A percentile compares a stretch with the other conserved stretches of the same genome.
Evolutionary conservation across 2,888 invertebrate species (phyloP).

Genomic region (Ichneumoninae sp.): DNA sequence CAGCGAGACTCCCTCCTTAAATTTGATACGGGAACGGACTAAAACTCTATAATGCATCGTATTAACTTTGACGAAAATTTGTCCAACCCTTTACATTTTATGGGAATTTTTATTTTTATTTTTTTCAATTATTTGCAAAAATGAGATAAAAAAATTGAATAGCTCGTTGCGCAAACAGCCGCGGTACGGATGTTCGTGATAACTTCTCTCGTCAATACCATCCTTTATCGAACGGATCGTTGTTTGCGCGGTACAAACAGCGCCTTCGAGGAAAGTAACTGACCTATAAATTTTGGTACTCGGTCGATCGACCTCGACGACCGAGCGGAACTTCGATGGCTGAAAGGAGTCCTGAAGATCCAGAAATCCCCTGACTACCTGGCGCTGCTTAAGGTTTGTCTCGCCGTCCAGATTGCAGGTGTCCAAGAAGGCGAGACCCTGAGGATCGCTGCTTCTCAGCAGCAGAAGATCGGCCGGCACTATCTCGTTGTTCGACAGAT

Average conservation of each 20-base stretch:
- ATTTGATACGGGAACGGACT: too few species aligned
- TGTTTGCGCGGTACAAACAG: constrained; percentile 31
- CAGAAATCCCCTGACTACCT: constrained; percentile 91
- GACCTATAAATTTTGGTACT: constrained; percentile 96
- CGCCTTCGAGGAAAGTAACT: constrained; percentile 39
- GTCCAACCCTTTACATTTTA: too few species aligned
- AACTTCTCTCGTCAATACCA: constrained; percentile 15
- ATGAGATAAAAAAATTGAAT: background rate
- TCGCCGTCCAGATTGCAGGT: constrained; percentile 99
- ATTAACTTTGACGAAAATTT: too few species aligned
- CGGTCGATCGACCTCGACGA: constrained; percentile 96
- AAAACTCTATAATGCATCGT: too few species aligned
- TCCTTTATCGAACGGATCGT: constrained; percentile 34
- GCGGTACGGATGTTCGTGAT: background rate
- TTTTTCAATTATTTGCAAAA: background rate
- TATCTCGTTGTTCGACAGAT: constrained; percentile 97
- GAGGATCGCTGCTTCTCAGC: constrained; percentile 93
- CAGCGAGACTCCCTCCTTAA: too few species aligned
- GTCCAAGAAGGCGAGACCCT: constrained; percentile 96
- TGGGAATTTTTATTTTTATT: background rate
- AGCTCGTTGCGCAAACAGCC: background rate
- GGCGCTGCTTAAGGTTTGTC: constrained; percentile 96
- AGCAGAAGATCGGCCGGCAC: constrained; percentile 98
- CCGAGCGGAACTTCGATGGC: constrained; percentile 92
- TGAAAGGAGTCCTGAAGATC: constrained; percentile 91